Percentiles rank a stretch among this genome's conserved stretches.
Evolutionary conservation across 30 jellyfish, hydroid and myxozoan species (phyloP).

Genomic region (Turritopsis rubra): DNA sequence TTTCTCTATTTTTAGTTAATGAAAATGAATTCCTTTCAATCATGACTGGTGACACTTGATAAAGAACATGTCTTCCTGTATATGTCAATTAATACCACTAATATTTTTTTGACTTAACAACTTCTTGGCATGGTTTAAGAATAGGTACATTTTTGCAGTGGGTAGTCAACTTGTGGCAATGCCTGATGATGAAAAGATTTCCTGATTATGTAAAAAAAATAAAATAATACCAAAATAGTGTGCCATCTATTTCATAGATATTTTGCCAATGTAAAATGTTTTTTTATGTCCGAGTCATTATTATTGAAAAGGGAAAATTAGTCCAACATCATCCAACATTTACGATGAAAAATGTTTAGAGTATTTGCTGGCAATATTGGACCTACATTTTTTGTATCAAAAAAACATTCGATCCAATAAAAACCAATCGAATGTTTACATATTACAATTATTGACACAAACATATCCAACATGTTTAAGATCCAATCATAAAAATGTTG

Average conservation of each 20-base stretch:
- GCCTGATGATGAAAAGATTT: neutral
- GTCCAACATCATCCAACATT: too few species aligned
- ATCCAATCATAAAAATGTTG: too few species aligned
- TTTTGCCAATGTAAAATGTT: neutral
- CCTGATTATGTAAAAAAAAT: neutral
- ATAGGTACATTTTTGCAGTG: neutral
- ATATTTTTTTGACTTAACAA: neutral
- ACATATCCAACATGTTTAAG: too few species aligned
- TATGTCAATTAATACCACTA: neutral
- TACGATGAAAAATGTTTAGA: too few species aligned
- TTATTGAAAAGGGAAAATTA: neutral
- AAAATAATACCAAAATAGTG: neutral
- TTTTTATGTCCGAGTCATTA: too few species aligned
- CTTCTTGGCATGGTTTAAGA: neutral
- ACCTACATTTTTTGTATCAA: too few species aligned
- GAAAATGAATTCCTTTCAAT: slow-evolving; percentile 84
- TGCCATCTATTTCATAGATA: neutral
- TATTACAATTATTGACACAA: too few species aligned
- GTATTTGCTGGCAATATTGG: too few species aligned
- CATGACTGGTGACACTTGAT: slow-evolving; percentile 93
- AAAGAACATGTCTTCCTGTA: neutral
- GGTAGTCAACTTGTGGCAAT: neutral
- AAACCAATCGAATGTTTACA: too few species aligned
- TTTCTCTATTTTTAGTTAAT: slow-evolving; percentile 50
- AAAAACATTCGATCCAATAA: too few species aligned